Percentiles rank a stretch among this genome's conserved stretches.
Conservation (phyloP, 1,140 invertebrate genomes). For the Anadara kagoshimensis region DNA sequence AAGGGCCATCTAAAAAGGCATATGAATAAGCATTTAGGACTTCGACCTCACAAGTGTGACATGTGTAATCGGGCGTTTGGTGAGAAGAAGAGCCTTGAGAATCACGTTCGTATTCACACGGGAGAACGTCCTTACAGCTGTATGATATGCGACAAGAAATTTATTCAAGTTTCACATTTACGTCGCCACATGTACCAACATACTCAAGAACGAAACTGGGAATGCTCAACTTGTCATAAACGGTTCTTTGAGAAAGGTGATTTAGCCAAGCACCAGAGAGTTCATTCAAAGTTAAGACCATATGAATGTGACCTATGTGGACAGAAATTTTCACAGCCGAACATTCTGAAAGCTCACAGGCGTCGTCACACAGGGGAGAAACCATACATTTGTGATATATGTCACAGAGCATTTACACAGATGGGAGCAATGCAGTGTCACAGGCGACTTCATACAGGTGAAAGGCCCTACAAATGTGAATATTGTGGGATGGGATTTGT, state of each 20-base stretch:
- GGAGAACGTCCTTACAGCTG: conserved; percentile 41
- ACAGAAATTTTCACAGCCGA: conserved; percentile 95
- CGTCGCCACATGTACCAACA: conserved; percentile 31
- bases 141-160: conserved; percentile 86
- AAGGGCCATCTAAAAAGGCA: conserved; percentile 39
- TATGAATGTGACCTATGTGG: conserved; percentile 98
- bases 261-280: conserved; percentile 84
- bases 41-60: conserved; percentile 90
- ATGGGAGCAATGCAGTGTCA: conserved; percentile 40
- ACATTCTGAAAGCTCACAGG: conserved; percentile 97
- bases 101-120: conserved; percentile 41
- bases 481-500: conserved; percentile 88
- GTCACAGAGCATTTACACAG: conserved; percentile 74
- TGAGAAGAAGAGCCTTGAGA: conserved; percentile 38
- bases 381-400: conserved; percentile 84
- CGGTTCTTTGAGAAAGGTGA: conserved; percentile 74
- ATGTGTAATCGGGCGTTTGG: conserved; percentile 80
- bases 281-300: conserved; percentile 97
- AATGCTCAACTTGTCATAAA: conserved; percentile 80
- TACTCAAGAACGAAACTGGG: conserved; percentile 32
- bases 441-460: conserved; percentile 44
- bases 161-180: conserved; percentile 82
- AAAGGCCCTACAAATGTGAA: conserved; percentile 66
- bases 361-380: conserved; percentile 96
- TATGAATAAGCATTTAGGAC: conserved; percentile 42